phyloP scores from a whole-genome alignment of 2,888 invertebrate species.

The Tetragnatha montana region DNA sequence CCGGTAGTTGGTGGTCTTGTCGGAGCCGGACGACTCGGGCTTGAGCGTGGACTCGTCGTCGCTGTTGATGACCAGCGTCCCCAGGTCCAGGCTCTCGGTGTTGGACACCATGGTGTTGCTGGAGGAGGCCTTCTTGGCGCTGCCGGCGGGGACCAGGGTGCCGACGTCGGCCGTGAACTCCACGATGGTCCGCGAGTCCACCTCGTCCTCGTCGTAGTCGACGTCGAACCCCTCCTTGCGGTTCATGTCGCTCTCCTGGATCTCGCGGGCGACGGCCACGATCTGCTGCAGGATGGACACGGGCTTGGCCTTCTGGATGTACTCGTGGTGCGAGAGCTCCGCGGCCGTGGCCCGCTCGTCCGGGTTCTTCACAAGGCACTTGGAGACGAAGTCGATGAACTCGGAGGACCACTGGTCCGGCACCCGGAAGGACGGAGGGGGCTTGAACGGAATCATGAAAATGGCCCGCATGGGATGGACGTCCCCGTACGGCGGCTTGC shows the following conservation, averaged over 20 bases:
- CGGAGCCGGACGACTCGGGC: slow-evolving; percentile 89
- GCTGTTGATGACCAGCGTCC: slow-evolving; percentile 96
- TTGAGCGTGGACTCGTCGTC: slow-evolving; percentile 91
- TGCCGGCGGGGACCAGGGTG: slow-evolving; percentile 81
- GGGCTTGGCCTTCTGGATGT: slow-evolving; percentile 91
- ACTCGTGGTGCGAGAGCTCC: slow-evolving; percentile 89
- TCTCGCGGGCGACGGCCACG: slow-evolving; percentile 95
- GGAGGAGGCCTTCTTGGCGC: slow-evolving; percentile 13
- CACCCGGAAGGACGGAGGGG: slow-evolving; percentile 97
- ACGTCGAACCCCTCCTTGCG: slow-evolving; percentile 73
- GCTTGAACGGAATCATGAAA: slow-evolving; percentile 99
- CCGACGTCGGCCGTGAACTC: slow-evolving; percentile 79
- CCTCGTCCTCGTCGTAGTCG: slow-evolving; percentile 80
- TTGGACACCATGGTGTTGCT: slow-evolving; percentile 73
- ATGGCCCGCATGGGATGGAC: slow-evolving; percentile 87
- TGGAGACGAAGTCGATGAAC: slow-evolving; percentile 96
- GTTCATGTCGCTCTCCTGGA: slow-evolving; percentile 83
- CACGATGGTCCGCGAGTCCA: slow-evolving; percentile 85
- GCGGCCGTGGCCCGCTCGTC: slow-evolving; percentile 95
- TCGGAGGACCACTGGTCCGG: slow-evolving; percentile 97
- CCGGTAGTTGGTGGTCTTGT: slow-evolving; percentile 84
- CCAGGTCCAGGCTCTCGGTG: slow-evolving; percentile 84
- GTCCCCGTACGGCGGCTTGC: slow-evolving; percentile 95
- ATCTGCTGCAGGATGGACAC: slow-evolving; percentile 91
- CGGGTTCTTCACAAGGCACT: slow-evolving; percentile 86